These are phyloP conservation scores for Thysanoteuthis rhombus DNA, from an alignment of 2,888 invertebrate species.

Conservation along the genomic window DNA sequence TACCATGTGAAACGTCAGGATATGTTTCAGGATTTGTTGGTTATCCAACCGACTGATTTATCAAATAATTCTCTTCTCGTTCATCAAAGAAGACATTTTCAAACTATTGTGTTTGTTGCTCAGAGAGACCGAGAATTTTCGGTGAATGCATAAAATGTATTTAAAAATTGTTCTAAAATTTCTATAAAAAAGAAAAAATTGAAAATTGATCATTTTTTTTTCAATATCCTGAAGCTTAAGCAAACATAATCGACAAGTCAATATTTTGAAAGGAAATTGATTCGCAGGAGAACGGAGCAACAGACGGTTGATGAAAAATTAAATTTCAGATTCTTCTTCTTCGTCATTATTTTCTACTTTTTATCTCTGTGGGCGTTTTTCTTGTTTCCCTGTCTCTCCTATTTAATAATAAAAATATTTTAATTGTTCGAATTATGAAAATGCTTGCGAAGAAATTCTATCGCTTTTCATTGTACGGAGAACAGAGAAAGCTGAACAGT, in stretches of 20 bases:
- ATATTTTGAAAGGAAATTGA: background rate
- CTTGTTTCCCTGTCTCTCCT: background rate
- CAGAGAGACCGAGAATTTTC: background rate
- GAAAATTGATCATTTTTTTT: background rate
- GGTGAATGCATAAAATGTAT: background rate
- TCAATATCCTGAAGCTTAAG: background rate
- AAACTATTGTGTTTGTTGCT: background rate
- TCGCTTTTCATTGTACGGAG: background rate
- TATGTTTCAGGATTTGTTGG: too few relatives aligned
- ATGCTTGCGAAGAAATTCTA: background rate
- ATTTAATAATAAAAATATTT: background rate
- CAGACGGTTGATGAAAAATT: background rate
- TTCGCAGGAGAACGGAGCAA: background rate
- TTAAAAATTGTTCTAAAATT: background rate
- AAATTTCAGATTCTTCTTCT: background rate
- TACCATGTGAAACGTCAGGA: too few relatives aligned
- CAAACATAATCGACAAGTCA: background rate
- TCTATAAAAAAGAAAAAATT: background rate
- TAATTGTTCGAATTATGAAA: background rate
- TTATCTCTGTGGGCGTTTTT: background rate
- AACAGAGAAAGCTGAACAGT: background rate
- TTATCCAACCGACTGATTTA: too few relatives aligned
- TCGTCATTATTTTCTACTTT: background rate
- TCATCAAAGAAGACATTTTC: too few relatives aligned
- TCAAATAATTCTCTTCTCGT: too few relatives aligned